A percentile compares a stretch with the other conserved stretches of the same genome.
Evolutionary conservation across 1,140 invertebrate genomes (phyloP).

Genomic region (Hycleus phaleratus): DNA sequence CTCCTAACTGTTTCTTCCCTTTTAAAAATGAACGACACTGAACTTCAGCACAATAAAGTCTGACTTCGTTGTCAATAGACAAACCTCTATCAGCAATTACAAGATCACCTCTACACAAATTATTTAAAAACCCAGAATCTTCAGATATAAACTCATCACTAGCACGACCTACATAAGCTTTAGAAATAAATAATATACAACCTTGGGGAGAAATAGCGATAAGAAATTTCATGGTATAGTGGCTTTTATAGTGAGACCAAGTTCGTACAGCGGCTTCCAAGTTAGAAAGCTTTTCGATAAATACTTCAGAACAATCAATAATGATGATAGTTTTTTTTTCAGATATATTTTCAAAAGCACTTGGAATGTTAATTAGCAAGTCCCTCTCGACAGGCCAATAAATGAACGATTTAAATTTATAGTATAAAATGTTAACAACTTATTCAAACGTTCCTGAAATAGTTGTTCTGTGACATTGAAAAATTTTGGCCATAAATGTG

Average conservation of each 20-base stretch:
- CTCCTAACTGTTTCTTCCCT: neutral
- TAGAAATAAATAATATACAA: constrained; percentile 15
- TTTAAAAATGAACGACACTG: neutral
- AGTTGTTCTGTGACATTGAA: neutral
- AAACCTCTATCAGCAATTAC: constrained; percentile 22
- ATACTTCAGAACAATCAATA: constrained; percentile 18
- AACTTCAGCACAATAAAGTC: neutral
- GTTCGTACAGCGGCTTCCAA: constrained; percentile 6
- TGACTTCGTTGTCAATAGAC: neutral
- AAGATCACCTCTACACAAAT: constrained; percentile 13
- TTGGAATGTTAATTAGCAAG: neutral
- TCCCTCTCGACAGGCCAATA: neutral
- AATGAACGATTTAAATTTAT: neutral
- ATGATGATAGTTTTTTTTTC: constrained; percentile 4
- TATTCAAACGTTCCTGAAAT: neutral
- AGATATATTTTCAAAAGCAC: neutral
- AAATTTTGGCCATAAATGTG: neutral
- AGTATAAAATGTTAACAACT: neutral
- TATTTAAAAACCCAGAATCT: constrained; percentile 7
- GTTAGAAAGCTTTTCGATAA: constrained; percentile 12
- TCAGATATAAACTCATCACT: constrained; percentile 19
- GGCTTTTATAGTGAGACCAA: constrained; percentile 25
- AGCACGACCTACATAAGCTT: constrained; percentile 18
- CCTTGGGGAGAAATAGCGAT: constrained; percentile 22
- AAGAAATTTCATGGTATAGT: constrained; percentile 22